phyloP scores from a whole-genome alignment of 1,140 invertebrate species.

The Rhagoletis pomonella region DNA sequence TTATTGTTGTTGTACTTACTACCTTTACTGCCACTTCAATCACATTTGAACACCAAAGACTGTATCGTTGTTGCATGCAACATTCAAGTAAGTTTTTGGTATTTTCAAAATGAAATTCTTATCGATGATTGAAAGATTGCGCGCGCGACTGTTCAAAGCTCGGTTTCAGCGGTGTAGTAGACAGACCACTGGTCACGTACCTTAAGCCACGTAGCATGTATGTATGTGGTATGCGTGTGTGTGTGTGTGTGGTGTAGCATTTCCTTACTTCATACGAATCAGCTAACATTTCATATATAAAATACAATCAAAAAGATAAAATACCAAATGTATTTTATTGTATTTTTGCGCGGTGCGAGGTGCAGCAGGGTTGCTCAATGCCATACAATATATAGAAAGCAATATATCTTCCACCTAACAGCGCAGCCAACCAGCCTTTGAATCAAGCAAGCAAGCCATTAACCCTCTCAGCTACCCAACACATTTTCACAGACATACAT shows the following conservation, averaged over 20 bases:
- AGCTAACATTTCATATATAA: conserved; percentile 35
- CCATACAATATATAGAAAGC: neutral
- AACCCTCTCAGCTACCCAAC: neutral
- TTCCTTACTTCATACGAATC: conserved; percentile 35
- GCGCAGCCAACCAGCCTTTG: neutral
- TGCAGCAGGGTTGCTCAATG: neutral
- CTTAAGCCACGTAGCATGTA: neutral
- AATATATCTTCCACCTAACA: conserved; percentile 13
- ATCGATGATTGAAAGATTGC: conserved; percentile 52
- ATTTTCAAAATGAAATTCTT: conserved; percentile 52
- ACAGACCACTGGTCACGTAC: conserved; percentile 41
- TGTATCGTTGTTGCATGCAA: conserved; percentile 31
- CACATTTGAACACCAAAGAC: conserved; percentile 41
- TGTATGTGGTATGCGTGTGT: neutral
- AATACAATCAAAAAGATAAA: conserved; percentile 51
- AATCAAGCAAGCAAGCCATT: conserved; percentile 6
- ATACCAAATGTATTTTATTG: conserved; percentile 24
- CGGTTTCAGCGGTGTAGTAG: neutral
- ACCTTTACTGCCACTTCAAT: conserved; percentile 48
- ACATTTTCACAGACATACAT: neutral
- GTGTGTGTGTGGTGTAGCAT: neutral
- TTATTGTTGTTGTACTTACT: neutral
- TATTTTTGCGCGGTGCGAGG: neutral
- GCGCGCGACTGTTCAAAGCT: conserved; percentile 2
- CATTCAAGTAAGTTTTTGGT: conserved; percentile 43